Base-by-base conservation (phyloP, 1,140 invertebrate genomes). In the Schlechtendalia chinensis region DNA sequence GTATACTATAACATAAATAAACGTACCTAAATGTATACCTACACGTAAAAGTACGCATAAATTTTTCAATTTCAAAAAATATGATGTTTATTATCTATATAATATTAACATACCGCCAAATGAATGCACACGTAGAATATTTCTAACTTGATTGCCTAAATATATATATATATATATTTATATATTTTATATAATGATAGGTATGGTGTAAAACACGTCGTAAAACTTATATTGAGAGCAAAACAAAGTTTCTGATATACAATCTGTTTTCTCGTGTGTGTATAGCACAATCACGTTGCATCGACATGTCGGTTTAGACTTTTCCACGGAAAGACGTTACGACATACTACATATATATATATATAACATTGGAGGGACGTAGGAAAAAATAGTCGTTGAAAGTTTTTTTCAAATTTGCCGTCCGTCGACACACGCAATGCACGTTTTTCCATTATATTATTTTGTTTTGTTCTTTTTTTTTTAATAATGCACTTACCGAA, bases 391-490 rank as follows among this genome's bases (percentile, higher is more conserved):
- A 47, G 72, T 45, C n/a, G 29, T 24, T 8, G 29, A 77, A 77
- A 79, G 58, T 58, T 61, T 59, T 77, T 79, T 50, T 19, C 27
- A 39, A 63, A 29, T 54, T 63, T 27, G 10, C 24, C 69, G 39
- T 69, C 22, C 10, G 8, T 14, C 54, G 8, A 75, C 24, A 54
- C 72, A n/a, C n/a, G n/a, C 8, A 10, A 58, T 75, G 29, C 54
- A 75, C 72, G 72, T 75, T 75, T 45, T 75, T 39, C n/a, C 12
- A 79, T 63, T 79, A 79, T 71, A 24, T 50, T 50, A 50, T 50
- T 50, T 50, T 50, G 1, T 50, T 50, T 50, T 12, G 8, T 50
- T 50, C 12, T 45, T 50, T 61, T 77, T 77, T 56, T 29, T 53
- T 54, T 17, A 19, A 72, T 72, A 72, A 72, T 29, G 69, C 47